Percentiles rank a stretch among this genome's conserved stretches.
These are phyloP conservation scores for Apotomis betuletana DNA, from an alignment of 2,888 invertebrate species.

Conservation along the genomic window DNA sequence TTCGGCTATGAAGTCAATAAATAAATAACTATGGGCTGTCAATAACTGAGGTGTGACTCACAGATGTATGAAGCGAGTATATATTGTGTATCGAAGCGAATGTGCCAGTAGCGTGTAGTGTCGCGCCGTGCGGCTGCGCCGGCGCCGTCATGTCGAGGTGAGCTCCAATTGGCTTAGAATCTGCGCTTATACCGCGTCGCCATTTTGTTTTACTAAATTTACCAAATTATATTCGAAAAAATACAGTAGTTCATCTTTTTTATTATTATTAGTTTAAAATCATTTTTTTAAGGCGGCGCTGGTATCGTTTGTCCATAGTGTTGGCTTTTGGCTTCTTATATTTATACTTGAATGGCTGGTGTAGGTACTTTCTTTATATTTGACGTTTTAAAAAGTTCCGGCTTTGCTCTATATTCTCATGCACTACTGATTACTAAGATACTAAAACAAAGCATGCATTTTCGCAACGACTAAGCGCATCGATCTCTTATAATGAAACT, in stretches of 20 bases:
- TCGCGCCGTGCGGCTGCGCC: background rate
- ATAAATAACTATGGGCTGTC: background rate
- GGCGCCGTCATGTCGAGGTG: conserved; percentile 41
- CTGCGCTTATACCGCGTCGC: conserved; percentile 39
- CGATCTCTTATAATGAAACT: background rate
- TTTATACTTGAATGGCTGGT: background rate
- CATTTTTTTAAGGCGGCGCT: conserved; percentile 24
- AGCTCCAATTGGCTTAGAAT: conserved; percentile 42
- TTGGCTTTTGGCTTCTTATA: conserved; percentile 42
- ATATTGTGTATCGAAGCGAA: conserved; percentile 19
- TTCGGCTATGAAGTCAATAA: too few relatives aligned
- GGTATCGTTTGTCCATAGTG: conserved; percentile 29
- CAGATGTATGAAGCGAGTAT: background rate
- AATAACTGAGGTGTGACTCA: background rate
- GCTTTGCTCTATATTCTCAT: background rate
- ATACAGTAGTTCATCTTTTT: background rate
- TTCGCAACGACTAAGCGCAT: background rate
- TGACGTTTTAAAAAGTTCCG: too few relatives aligned
- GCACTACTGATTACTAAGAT: conserved; percentile 12
- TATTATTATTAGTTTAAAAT: background rate
- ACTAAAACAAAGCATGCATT: conserved; percentile 21
- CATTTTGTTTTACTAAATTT: conserved; percentile 20
- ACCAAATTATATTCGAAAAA: conserved; percentile 18
- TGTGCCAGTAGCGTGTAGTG: background rate
- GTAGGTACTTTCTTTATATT: background rate